These are phyloP conservation scores for Lynx canadensis DNA, from an alignment of 2,113 vertebrate genomes.

Conservation along the genomic window DNA sequence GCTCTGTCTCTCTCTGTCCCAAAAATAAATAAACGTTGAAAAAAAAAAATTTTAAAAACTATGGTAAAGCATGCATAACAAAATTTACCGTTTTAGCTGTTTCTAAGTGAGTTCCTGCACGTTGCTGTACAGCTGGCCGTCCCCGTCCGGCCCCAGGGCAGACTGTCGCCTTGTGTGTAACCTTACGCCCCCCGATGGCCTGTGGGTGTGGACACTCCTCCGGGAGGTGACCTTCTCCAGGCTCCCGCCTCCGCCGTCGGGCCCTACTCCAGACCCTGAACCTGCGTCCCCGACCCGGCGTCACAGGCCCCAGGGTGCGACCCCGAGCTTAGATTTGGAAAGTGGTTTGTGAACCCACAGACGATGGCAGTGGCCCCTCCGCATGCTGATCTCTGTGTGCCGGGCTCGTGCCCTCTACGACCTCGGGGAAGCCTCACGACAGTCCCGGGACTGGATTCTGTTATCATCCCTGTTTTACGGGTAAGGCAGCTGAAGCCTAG, in stretches of 20 bases:
- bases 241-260: fast-evolving
- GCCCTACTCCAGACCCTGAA: not conserved
- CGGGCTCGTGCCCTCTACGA: no score
- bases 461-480: not conserved
- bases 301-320: not conserved
- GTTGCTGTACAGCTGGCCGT: not conserved
- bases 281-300: fast-evolving
- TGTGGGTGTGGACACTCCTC: not conserved
- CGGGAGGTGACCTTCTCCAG: not conserved
- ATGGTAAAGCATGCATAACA: not conserved
- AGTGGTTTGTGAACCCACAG: not conserved
- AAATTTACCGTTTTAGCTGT: no score
- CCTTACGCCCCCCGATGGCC: not conserved
- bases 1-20: no score
- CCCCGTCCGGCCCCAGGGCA: not conserved
- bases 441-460: not conserved
- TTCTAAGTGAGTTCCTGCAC: not conserved
- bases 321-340: not conserved
- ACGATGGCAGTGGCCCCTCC: not conserved
- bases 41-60: no score
- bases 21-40: no score
- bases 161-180: not conserved
- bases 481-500: not conserved
- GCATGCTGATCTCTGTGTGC: not conserved
- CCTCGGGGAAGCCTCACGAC: not conserved